Base-by-base conservation (phyloP, 2,888 invertebrate genomes). In the Cylloceria caligata region DNA sequence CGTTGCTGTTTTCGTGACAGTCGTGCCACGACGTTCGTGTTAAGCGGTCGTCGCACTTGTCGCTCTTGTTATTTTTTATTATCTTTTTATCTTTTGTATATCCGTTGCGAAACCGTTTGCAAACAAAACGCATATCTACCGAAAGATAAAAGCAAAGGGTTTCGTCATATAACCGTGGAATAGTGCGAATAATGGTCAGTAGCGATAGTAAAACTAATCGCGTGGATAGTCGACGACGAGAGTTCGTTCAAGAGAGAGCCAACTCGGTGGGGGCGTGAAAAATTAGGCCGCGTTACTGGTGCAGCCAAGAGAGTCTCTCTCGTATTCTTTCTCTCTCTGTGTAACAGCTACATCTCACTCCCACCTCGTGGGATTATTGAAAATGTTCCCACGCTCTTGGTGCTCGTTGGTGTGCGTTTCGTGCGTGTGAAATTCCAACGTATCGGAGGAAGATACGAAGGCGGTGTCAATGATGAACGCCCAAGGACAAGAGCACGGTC, bases 401-500 rank as follows among this genome's bases (percentile, higher is more conserved):
- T 82, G 80, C 83, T 80, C 84, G 78, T 77, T 64, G 71, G 87
- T 88, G 86, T 88, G 84, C 83, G 87, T 86, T 80, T 55, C 78
- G 75, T 79, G 85, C 80, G 86, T 89, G 90, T 89, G 86, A 89
- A 87, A 90, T 90, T 89, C 87, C 86, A 84, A 42, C 84, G 83
- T 21, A 11, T 24, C 39, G 16, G 19, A 42, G 27, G 13, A 7
- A 27, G 30, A 55, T 21, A 34, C 16, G 42, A 19, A 57, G 52
- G 3, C 52, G 19, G 19, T 60, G 60, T 60, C 47, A 83, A 89
- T 86, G 83, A 92, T 91, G 91, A 92, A 88, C 84, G 89, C 88
- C 76, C 91, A 90, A 39, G 95, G 95, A 80, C 96, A 96, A 93
- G 85, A 86, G 85, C 91, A 90, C 13, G 95, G 95, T 78, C 96